These are phyloP conservation scores for Lathronympha strigana DNA, from an alignment of 2,888 invertebrate species.

Conservation along the genomic window DNA sequence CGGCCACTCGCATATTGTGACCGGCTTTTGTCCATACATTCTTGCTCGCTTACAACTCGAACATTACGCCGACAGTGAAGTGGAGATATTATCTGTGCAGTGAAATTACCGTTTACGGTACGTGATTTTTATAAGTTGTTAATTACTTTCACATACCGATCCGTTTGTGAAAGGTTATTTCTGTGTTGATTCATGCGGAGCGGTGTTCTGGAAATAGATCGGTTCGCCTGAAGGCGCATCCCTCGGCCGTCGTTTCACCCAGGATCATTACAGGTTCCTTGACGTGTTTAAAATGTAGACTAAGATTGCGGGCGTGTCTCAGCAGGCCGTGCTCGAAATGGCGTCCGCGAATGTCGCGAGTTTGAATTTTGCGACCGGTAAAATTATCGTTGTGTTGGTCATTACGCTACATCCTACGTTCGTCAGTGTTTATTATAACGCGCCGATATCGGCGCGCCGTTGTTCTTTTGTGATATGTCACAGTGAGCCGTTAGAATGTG, in stretches of 20 bases:
- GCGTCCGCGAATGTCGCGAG: conserved; percentile 74
- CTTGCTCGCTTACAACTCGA: conserved; percentile 58
- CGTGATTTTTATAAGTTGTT: conserved; percentile 72
- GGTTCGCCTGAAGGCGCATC: conserved; percentile 75
- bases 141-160: conserved; percentile 73
- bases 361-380: conserved; percentile 81
- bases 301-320: conserved; percentile 73
- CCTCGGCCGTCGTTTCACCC: conserved; percentile 64
- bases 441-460: conserved; percentile 26
- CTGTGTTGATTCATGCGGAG: conserved; percentile 83
- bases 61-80: conserved; percentile 66
- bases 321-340: conserved; percentile 71
- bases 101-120: conserved; percentile 81
- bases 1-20: conserved; percentile 63
- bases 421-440: conserved; percentile 46
- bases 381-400: conserved; percentile 58
- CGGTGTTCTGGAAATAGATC: conserved; percentile 82
- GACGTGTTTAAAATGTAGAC: conserved; percentile 39
- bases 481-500: conserved; percentile 19
- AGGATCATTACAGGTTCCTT: conserved; percentile 68
- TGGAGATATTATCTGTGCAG: conserved; percentile 74
- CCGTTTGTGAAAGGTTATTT: conserved; percentile 82
- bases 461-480: conserved; percentile 30
- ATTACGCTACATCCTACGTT: conserved; percentile 46
- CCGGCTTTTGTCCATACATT: conserved; percentile 75